Conservation (phyloP, 2,797 vertebrate genomes). For the Knipowitschia caucasica region DNA sequence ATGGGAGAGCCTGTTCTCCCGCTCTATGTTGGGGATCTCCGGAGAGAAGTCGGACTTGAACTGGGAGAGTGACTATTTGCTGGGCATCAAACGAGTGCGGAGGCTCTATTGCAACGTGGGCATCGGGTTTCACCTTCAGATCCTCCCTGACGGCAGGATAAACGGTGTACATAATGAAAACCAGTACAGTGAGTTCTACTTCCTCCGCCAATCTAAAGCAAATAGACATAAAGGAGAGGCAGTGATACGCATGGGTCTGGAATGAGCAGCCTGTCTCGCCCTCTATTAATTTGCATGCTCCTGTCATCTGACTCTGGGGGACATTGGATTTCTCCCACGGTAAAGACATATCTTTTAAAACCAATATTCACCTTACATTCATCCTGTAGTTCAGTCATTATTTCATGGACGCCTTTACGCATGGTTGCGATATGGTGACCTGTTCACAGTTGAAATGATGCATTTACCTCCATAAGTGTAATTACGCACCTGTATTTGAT, state of each 20-base stretch:
- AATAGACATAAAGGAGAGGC: constrained; percentile 59
- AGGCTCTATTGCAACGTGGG: constrained; percentile 98
- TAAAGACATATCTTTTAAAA: constrained; percentile 71
- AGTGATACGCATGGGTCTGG: constrained; percentile 62
- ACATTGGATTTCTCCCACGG: constrained; percentile 57
- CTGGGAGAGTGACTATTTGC: constrained; percentile 94
- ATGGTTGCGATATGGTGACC: constrained; percentile 56
- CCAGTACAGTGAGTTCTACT: constrained; percentile 94
- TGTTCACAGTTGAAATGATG: constrained; percentile 52
- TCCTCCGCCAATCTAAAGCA: constrained; percentile 73
- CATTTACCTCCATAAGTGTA: constrained; percentile 31
- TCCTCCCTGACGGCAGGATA: constrained; percentile 89
- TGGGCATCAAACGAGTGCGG: constrained; percentile 93
- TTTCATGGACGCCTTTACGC: constrained; percentile 78
- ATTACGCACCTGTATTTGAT: constrained; percentile 25
- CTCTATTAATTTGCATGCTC: constrained; percentile 63
- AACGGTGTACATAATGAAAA: constrained; percentile 91
- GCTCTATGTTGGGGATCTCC: constrained; percentile 86
- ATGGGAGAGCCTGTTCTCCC: constrained; percentile 89
- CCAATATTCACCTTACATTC: constrained; percentile 47
- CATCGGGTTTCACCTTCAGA: constrained; percentile 97
- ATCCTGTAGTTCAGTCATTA: constrained; percentile 60
- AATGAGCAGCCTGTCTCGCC: constrained; percentile 42
- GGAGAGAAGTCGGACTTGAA: constrained; percentile 85
- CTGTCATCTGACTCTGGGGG: constrained; percentile 60